phyloP scores from a whole-genome alignment of 2,113 vertebrate genomes.

The Bubo scandiacus region DNA sequence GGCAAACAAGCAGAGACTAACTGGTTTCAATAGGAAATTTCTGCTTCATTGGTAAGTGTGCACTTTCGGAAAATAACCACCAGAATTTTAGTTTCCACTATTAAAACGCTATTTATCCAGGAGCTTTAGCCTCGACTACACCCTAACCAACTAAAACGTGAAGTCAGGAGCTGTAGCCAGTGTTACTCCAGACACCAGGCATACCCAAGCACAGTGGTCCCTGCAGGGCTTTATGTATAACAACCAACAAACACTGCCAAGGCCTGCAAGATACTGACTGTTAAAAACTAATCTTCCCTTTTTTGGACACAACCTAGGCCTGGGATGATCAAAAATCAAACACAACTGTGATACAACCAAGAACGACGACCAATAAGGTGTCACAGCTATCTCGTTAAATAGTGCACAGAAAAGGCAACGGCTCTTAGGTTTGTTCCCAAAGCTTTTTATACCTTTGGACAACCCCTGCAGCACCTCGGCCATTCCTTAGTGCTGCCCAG shows the following conservation, averaged over 20 bases:
- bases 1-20: neutral
- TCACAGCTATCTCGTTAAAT: neutral
- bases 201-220: neutral
- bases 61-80: neutral
- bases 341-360: neutral
- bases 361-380: neutral
- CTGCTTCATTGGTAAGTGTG: accelerated
- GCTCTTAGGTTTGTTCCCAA: neutral
- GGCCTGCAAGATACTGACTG: neutral
- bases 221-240: neutral
- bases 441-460: neutral
- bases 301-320: neutral
- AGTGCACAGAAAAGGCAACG: neutral
- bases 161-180: neutral
- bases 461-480: neutral
- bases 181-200: neutral
- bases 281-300: neutral
- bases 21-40: neutral
- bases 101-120: neutral
- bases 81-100: neutral
- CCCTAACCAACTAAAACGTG: neutral
- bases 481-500: neutral
- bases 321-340: neutral
- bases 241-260: neutral
- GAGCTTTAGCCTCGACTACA: neutral